phyloP scores from a whole-genome alignment of 2,113 vertebrate genomes.

The Istiophorus platypterus region DNA sequence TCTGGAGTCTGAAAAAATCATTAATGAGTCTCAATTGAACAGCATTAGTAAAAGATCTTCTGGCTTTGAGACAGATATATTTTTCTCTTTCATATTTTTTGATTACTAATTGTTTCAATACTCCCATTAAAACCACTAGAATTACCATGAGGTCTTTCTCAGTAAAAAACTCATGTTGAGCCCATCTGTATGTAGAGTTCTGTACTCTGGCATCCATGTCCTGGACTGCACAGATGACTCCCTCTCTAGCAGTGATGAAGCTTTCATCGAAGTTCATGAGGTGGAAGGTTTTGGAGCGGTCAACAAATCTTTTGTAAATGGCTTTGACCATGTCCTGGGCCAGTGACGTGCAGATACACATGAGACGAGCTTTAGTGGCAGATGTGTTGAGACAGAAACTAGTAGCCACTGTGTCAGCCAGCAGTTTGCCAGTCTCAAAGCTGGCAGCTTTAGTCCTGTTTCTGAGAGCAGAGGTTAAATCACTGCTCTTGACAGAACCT shows the following conservation, averaged over 20 bases:
- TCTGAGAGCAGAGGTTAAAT: neutral
- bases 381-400: neutral
- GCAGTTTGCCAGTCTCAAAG: neutral
- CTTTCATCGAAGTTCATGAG: conserved; percentile 19
- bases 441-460: neutral
- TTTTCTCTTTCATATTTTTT: no score
- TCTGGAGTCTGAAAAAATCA: neutral
- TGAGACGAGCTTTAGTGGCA: neutral
- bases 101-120: neutral
- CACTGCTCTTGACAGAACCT: neutral
- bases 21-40: neutral
- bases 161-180: neutral
- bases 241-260: neutral
- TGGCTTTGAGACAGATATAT: neutral
- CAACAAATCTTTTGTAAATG: conserved; percentile 1
- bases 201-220: neutral
- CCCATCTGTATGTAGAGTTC: neutral
- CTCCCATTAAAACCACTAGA: neutral
- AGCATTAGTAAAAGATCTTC: no score
- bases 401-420: conserved; percentile 10
- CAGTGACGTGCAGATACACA: neutral
- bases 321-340: neutral
- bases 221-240: neutral
- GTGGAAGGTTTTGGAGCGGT: conserved; percentile 9
- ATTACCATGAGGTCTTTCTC: neutral